Conservation (phyloP, 2,888 invertebrate genomes). For the Athripsodes cinereus region DNA sequence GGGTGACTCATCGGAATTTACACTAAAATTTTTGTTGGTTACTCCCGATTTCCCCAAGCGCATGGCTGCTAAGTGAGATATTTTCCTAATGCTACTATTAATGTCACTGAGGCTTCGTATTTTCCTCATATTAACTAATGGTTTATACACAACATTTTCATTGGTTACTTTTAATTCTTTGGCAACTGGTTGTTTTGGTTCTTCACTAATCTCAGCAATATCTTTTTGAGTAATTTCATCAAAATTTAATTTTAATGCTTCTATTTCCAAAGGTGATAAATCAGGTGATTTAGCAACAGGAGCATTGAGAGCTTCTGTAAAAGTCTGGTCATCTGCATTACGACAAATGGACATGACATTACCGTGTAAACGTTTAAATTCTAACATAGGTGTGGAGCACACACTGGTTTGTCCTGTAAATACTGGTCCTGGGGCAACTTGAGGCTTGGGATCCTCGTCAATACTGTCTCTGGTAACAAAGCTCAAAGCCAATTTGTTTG, state of each 20-base stretch:
- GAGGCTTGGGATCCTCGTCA: conserved; percentile 48
- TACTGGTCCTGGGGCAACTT: conserved; percentile 46
- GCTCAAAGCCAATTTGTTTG: conserved; percentile 53
- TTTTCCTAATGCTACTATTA: conserved; percentile 53
- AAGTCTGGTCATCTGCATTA: conserved; percentile 46
- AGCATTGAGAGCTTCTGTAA: conserved; percentile 20
- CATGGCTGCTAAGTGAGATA: conserved; percentile 52
- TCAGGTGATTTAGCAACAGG: conserved; percentile 2
- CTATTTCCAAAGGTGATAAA: background rate
- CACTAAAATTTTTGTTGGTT: conserved; percentile 33
- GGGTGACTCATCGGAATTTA: conserved; percentile 34
- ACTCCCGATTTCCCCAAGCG: conserved; percentile 42
- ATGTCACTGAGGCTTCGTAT: conserved; percentile 58
- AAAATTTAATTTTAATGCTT: conserved; percentile 1
- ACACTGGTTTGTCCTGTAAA: conserved; percentile 68
- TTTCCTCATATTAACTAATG: conserved; percentile 40
- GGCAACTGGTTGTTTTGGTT: conserved; percentile 33
- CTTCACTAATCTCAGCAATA: conserved; percentile 32
- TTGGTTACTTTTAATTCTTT: conserved; percentile 30
- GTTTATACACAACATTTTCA: conserved; percentile 47
- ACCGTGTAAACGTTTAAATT: conserved; percentile 67
- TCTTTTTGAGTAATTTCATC: background rate
- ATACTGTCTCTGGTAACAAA: conserved; percentile 43
- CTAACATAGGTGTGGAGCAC: conserved; percentile 73
- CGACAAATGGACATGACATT: conserved; percentile 70